A percentile compares a stretch with the other conserved stretches of the same genome.
These are phyloP conservation scores for Actenoides lindsayi DNA, from an alignment of 2,113 vertebrate species.

Conservation along the genomic window DNA sequence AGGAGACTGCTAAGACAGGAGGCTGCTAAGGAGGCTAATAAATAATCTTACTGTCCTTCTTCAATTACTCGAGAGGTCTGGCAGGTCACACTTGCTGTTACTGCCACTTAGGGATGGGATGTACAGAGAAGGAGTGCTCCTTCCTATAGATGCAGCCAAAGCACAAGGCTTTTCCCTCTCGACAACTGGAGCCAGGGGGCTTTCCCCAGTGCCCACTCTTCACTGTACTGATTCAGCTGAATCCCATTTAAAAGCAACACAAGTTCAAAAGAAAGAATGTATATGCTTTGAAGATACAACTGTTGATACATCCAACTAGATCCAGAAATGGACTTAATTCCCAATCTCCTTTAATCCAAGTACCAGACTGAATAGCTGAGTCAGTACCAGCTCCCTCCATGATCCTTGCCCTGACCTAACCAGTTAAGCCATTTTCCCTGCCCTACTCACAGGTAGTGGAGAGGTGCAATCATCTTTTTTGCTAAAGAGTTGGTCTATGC, in stretches of 20 bases:
- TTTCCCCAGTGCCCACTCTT: rapidly evolving
- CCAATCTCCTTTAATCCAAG: background rate
- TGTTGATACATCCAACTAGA: background rate
- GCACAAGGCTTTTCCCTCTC: background rate
- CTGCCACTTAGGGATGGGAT: background rate
- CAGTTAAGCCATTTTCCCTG: background rate
- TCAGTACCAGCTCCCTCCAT: background rate
- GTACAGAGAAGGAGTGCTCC: background rate
- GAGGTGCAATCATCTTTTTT: background rate
- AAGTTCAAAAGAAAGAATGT: background rate
- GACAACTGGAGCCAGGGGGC: background rate
- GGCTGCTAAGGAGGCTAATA: background rate
- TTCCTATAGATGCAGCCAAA: background rate
- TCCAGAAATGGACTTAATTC: background rate
- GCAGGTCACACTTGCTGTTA: background rate
- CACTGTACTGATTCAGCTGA: background rate
- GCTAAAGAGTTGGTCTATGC: rapidly evolving
- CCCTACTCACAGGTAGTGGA: background rate
- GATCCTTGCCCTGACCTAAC: background rate
- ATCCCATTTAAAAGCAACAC: background rate
- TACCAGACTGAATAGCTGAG: background rate
- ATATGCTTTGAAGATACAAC: background rate
- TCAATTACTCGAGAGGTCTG: background rate
- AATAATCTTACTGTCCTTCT: background rate
- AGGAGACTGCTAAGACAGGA: background rate